Conservation (phyloP, 2,797 vertebrate species). For the Molothrus aeneus region DNA sequence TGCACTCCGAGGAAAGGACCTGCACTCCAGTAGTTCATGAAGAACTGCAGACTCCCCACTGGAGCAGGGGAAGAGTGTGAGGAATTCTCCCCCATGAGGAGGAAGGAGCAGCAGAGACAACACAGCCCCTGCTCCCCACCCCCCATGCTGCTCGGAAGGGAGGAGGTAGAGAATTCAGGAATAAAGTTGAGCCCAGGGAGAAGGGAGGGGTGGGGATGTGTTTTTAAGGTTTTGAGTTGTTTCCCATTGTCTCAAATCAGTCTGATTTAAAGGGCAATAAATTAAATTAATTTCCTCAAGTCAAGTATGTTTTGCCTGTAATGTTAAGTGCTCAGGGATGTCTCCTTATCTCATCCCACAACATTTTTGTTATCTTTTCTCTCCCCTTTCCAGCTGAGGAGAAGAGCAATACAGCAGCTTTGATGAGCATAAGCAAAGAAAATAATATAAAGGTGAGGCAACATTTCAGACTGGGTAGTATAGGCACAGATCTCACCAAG, state of each 20-base stretch:
- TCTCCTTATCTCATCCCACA: not conserved
- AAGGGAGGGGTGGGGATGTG: not conserved
- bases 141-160: accelerated
- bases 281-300: not conserved
- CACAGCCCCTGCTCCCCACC: accelerated
- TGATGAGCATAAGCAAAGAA: not conserved
- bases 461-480: not conserved
- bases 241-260: not conserved
- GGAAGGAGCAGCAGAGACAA: not conserved
- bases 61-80: not conserved
- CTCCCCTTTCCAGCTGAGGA: not conserved
- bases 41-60: not conserved
- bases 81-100: not conserved
- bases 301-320: not conserved
- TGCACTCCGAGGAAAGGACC: accelerated
- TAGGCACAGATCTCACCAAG: not conserved
- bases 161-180: not conserved
- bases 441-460: not conserved
- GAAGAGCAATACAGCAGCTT: not conserved
- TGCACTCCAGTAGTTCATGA: accelerated
- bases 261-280: not conserved
- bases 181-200: not conserved
- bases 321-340: not conserved
- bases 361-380: not conserved
- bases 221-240: not conserved